Conservation (phyloP, 2,113 vertebrate genomes). For the Gymnobelideus leadbeateri region DNA sequence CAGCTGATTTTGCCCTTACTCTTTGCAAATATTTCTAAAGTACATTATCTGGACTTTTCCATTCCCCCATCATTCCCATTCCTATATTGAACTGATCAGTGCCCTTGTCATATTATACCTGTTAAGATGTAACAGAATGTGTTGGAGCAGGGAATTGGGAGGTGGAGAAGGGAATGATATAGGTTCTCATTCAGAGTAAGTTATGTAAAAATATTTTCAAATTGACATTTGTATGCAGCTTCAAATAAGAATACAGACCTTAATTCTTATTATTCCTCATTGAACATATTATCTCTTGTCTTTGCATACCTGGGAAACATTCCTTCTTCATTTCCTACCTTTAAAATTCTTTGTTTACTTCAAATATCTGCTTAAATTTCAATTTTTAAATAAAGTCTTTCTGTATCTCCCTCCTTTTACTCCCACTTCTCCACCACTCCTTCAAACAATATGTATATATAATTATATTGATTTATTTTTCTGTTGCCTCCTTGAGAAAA, state of each 20-base stretch:
- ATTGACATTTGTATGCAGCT: not conserved
- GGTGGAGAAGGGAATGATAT: not conserved
- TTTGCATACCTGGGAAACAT: not conserved
- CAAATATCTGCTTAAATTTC: not conserved
- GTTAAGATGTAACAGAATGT: not conserved
- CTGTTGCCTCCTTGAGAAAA: not conserved
- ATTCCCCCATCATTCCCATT: not conserved
- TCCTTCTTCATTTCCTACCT: not conserved
- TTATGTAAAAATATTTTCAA: not conserved
- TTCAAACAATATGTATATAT: too few species aligned
- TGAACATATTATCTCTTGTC: not conserved
- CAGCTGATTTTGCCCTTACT: not conserved
- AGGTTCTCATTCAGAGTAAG: not conserved
- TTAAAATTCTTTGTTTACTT: not conserved
- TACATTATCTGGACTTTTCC: not conserved
- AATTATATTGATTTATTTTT: too few species aligned
- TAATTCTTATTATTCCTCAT: not conserved
- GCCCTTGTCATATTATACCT: not conserved
- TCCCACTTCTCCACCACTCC: not conserved
- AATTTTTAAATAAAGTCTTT: not conserved
- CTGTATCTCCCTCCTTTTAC: not conserved
- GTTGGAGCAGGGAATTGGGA: too few species aligned
- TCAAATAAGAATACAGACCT: not conserved
- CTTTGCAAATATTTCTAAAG: not conserved
- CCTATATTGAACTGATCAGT: not conserved